Base-by-base conservation (phyloP, 2,113 vertebrate species). In the Psophia crepitans region DNA sequence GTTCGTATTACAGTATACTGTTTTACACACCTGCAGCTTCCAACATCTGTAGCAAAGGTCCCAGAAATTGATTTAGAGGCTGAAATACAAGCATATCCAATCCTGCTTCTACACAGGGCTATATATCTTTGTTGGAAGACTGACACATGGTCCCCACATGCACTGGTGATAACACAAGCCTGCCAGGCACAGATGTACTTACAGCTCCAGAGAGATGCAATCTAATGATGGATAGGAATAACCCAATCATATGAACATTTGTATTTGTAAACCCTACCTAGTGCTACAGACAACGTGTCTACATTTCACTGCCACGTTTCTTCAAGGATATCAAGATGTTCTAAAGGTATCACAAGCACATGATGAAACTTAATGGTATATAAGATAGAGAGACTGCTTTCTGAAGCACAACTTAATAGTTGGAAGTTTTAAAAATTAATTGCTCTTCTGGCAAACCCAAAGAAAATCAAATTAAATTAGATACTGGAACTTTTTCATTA, bases 381-480 rank as follows among this genome's bases (percentile, higher is more conserved):
- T 64, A 95, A 97, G 88, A 94, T 49, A 90, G 51, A 92, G 65
- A 96, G 84, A 95, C 68, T 95, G 88, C 89, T 97, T 97, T 96
- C 80, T 64, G 54, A 96, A 97, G 93, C 53, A 96, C 90, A 97
- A 56, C 82, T 95, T 97, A 82, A 93, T 83, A 88, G 56, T 43
- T 92, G 75, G 82, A 96, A 96, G 91, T 96, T 98, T 96, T 83
- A 97, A 97, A 97, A 97, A 97, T 97, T 98, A 98, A 98, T 97
- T 98, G 97, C 63, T 97, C 33, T 96, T 97, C 92, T 98, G 98
- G 98, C 97, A 98, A 97, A 95, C 84, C 28, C 58, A 93, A 76
- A 91, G 92, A 97, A 98, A 97, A 95, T 90, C 71, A 97, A 97
- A 96, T 97, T 97, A 97, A 98, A 98, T 98, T 98, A 98, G 95